Base-by-base conservation (phyloP, 2,888 invertebrate species). In the Melanotus villosus region DNA sequence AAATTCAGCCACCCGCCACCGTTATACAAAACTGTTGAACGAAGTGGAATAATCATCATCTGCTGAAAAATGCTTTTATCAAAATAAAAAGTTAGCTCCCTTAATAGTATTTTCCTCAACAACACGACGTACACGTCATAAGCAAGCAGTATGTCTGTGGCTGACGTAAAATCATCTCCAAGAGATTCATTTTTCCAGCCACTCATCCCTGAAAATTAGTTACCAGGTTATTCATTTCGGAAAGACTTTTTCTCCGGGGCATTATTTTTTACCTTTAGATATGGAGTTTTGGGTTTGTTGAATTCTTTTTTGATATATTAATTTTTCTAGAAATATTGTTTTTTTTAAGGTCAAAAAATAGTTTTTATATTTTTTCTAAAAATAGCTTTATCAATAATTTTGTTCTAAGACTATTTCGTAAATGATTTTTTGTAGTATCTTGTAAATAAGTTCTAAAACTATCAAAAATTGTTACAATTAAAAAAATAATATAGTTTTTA, bases 21-120 rank as follows among this genome's bases (percentile, higher is more conserved):
- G 26, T 26, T 26, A 5, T 50, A 5, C 45, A n/a, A 47, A 18
- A 16, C 12, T 32, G 32, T 32, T 23, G 32, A 52, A 18, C 52
- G 52, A 32, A 52, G 32, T 18, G 52, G 52, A 52, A 52, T 52
- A 52, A 52, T 52, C 14, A 23, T 16, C 10, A 32, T 52, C 52
- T 30, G 26, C 52, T 32, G 32, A 30, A 52, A n/a, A 16, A 30
- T 16, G 52, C 32, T 45, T 21, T 21, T 45, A 21, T 14, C 26
- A 10, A 10, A 50, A 50, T 50, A 32, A 18, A 32, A 18, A 3
- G 32, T 32, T 14, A 18, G n/a, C n/a, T n/a, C n/a, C 52, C 23
- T 32, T 47, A 23, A 21, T 18, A 47, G 23, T 23, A 23, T 23
- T 14, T 47, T 23, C 21, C n/a, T 21, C 2, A 12, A 12, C 23